Percentiles rank a stretch among this genome's conserved stretches.
These are phyloP conservation scores for Enteromius anoplus DNA, from an alignment of 2,797 vertebrate genomes.

Conservation along the genomic window DNA sequence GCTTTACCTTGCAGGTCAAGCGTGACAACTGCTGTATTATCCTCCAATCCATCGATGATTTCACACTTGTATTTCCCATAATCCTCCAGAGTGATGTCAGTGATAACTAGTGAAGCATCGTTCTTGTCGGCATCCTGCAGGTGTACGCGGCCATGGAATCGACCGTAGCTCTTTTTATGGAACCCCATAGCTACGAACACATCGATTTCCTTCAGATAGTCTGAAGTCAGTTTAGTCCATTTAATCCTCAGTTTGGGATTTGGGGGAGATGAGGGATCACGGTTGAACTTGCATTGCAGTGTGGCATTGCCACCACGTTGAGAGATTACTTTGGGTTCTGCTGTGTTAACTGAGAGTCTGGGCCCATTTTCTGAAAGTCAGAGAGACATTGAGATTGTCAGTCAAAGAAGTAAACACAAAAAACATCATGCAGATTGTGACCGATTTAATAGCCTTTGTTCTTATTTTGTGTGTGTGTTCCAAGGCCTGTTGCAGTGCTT, in stretches of 20 bases:
- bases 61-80: conserved; percentile 97
- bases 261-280: conserved; percentile 77
- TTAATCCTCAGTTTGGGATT: conserved; percentile 91
- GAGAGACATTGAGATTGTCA: neutral
- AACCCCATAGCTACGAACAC: conserved; percentile 93
- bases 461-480: neutral
- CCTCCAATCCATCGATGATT: conserved; percentile 95
- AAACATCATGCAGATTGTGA: neutral
- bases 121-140: conserved; percentile 80
- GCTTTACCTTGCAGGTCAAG: conserved; percentile 89
- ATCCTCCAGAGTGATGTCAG: conserved; percentile 88
- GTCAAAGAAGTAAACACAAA: neutral
- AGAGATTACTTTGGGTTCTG: conserved; percentile 86
- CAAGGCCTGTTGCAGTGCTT: neutral
- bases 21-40: conserved; percentile 85
- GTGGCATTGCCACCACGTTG: conserved; percentile 88
- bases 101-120: conserved; percentile 91
- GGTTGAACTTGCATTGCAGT: conserved; percentile 87
- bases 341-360: conserved; percentile 83
- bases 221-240: conserved; percentile 96
- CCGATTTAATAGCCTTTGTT: neutral
- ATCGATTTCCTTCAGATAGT: conserved; percentile 94
- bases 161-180: conserved; percentile 89
- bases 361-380: conserved; percentile 84
- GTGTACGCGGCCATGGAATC: conserved; percentile 88